These are phyloP conservation scores for Trachelus iudaicus DNA, from an alignment of 2,888 invertebrate species.

Conservation along the genomic window DNA sequence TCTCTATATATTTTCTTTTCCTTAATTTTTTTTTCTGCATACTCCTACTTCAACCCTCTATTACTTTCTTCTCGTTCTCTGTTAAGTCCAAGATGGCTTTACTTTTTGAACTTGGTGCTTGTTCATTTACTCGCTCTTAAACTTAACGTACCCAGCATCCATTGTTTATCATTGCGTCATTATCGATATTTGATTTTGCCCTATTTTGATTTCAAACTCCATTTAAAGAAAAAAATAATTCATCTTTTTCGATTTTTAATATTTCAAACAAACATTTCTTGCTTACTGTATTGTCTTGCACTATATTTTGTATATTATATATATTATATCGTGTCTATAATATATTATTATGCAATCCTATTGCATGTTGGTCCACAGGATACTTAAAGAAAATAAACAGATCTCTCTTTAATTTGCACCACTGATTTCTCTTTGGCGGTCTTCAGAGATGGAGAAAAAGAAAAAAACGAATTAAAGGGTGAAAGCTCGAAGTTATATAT, in stretches of 20 bases:
- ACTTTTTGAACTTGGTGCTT: neutral
- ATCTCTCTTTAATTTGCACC: no score
- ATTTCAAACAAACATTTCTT: neutral
- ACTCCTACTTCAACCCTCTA: neutral
- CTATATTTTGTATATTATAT: neutral
- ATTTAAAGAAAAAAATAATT: no score
- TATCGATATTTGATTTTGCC: no score
- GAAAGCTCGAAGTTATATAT: neutral
- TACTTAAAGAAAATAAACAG: no score
- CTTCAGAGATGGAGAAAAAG: neutral
- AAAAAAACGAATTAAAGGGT: neutral
- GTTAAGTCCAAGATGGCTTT: neutral
- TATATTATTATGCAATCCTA: neutral
- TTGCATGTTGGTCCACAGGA: neutral
- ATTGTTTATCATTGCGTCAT: no score
- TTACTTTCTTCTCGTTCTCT: neutral
- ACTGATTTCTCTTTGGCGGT: neutral
- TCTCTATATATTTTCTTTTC: neutral
- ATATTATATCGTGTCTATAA: neutral
- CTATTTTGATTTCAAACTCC: neutral
- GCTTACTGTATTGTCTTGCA: no score
- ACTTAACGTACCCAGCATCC: neutral
- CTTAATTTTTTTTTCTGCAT: neutral
- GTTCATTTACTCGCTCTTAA: neutral
- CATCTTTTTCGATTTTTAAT: neutral